phyloP scores from a whole-genome alignment of 1,140 invertebrate species.

The Zaprionus tsacasi region DNA sequence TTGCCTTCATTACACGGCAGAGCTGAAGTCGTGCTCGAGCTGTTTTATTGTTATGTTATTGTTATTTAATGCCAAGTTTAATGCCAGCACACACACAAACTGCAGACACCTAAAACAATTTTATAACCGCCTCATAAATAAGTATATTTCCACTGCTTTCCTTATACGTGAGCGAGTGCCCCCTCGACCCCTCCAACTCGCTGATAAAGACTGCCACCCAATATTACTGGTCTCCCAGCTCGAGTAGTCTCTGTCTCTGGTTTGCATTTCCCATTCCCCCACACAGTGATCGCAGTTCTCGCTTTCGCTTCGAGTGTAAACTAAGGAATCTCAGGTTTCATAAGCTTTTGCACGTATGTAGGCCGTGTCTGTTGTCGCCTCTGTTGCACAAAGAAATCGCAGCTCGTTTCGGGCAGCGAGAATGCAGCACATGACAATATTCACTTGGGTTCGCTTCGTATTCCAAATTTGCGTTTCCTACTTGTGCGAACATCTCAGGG shows the following conservation, averaged over 20 bases:
- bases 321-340: conserved; percentile 75
- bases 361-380: conserved; percentile 46
- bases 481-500: not conserved
- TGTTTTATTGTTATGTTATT: conserved; percentile 76
- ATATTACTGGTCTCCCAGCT: conserved; percentile 17
- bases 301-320: conserved; percentile 53
- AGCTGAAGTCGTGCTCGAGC: conserved; percentile 36
- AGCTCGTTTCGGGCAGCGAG: conserved; percentile 41
- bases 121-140: conserved; percentile 73
- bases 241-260: not conserved
- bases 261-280: conserved; percentile 31
- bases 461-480: not conserved
- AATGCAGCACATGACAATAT: conserved; percentile 41
- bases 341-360: conserved; percentile 72
- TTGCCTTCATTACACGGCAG: conserved; percentile 12
- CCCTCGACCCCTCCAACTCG: conserved; percentile 1
- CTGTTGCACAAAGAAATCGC: conserved; percentile 46
- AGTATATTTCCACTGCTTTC: conserved; percentile 70
- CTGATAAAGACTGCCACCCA: conserved; percentile 56
- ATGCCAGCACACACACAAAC: conserved; percentile 62
- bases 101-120: conserved; percentile 71
- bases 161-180: conserved; percentile 52
- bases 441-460: not conserved
- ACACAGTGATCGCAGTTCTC: conserved; percentile 28
- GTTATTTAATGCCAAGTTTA: conserved; percentile 79